phyloP scores from a whole-genome alignment of 2,888 invertebrate genomes.

The Zeuzera pyrina region DNA sequence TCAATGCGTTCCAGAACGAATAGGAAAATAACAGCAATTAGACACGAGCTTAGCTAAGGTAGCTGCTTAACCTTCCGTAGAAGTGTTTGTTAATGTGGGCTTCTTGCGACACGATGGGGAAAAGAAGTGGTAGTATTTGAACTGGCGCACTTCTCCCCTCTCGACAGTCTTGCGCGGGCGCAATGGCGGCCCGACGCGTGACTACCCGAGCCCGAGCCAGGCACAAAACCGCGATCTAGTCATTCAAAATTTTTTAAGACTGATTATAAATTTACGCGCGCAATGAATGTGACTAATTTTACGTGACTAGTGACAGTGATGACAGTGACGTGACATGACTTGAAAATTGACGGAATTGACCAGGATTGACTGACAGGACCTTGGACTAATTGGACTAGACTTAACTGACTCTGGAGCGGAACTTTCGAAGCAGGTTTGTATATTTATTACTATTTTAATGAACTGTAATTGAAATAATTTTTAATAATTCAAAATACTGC shows the following conservation, averaged over 20 bases:
- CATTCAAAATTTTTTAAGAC: constrained; percentile 31
- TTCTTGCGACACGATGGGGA: constrained; percentile 17
- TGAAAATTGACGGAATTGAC: constrained; percentile 28
- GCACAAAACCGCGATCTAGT: constrained; percentile 39
- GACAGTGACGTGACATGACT: constrained; percentile 32
- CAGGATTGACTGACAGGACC: constrained; percentile 9
- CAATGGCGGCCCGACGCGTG: constrained; percentile 48
- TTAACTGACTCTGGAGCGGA: no score
- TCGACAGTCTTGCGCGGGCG: constrained; percentile 46
- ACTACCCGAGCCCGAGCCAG: constrained; percentile 34
- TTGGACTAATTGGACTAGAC: no score
- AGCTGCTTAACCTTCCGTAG: constrained; percentile 1
- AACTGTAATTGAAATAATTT: no score
- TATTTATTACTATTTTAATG: no score
- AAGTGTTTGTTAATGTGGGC: constrained; percentile 18
- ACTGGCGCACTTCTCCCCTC: constrained; percentile 24
- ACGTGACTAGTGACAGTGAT: constrained; percentile 18
- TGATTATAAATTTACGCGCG: constrained; percentile 10
- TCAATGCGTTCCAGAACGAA: constrained; percentile 10
- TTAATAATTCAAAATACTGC: no score
- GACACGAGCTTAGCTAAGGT: background rate
- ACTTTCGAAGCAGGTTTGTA: no score
- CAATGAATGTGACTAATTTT: background rate
- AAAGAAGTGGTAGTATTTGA: constrained; percentile 62
- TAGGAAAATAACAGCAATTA: constrained; percentile 1